Base-by-base conservation (phyloP, 1,140 invertebrate species). In the Papilio polyxenes region DNA sequence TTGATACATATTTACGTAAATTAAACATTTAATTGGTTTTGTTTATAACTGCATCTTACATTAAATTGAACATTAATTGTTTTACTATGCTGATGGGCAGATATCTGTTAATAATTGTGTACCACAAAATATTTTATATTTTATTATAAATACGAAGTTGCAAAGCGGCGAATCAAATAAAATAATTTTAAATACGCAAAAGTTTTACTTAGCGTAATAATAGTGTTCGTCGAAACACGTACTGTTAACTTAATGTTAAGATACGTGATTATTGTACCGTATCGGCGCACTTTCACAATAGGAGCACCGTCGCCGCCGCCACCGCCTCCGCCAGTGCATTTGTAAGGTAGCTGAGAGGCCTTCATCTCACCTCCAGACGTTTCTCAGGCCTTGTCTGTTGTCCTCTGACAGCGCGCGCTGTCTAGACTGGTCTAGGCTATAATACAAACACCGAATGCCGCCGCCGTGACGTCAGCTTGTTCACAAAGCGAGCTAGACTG, bases 311-410 rank as follows among this genome's bases (percentile, higher is more conserved):
- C 56, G 56, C 56, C 56, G 56, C 56, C 56, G 56, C 56, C n/a
- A 17, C 13, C 51, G 13, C 13, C 51, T 17, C 74, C 81, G 84
- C 87, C 85, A 84, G 86, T 89, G 90, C 88, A 89, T 86, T 89
- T 87, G 85, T 86, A 89, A 89, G 87, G 85, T 84, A 87, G 72
- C 80, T 75, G 72, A 79, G 84, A 89, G 89, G 90, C 89, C 89
- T 91, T 91, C 87, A 82, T 87, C 83, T 92, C 90, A 92, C 91
- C 90, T 92, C 87, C 87, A 90, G 91, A 92, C 90, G 89, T 76
- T 90, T 86, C 82, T 81, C 86, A 87, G 86, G 88, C 83, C 86
- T 89, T 87, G 88, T 86, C 86, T 89, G 87, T 87, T 88, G 89
- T 92, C 89, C 88, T 90, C 85, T 83, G 85, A 83, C 84, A 82